Conservation (phyloP, 2,797 vertebrate species). For the Macropus fuliginosus region DNA sequence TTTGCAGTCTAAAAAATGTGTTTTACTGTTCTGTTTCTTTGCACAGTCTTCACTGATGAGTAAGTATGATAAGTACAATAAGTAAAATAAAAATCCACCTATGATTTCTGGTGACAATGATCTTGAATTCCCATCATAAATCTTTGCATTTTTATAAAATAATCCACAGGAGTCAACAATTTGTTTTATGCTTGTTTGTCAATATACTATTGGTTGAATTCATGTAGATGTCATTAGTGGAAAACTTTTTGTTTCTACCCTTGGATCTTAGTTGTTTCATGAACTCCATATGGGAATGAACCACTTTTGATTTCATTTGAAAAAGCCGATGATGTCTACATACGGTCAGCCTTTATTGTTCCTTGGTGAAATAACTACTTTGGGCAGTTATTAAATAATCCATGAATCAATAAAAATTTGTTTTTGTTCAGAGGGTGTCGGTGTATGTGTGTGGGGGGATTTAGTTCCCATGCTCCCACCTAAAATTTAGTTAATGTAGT, state of each 20-base stretch:
- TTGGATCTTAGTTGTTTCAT: background rate
- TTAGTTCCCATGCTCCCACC: background rate
- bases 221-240: background rate
- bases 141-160: background rate
- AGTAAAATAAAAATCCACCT: background rate
- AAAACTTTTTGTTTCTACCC: background rate
- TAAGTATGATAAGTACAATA: no score
- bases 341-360: background rate
- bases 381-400: no score
- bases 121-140: background rate
- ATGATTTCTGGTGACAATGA: background rate
- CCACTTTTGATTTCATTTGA: background rate
- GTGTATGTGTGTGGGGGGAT: no score
- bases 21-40: background rate
- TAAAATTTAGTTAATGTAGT: background rate
- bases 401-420: no score
- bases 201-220: background rate
- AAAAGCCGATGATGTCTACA: background rate
- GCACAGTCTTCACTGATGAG: background rate
- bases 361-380: background rate
- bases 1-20: background rate
- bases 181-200: background rate
- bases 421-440: background rate
- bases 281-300: background rate
- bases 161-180: background rate